Percentiles rank a stretch among this genome's conserved stretches.
phyloP scores from a whole-genome alignment of 2,797 vertebrate genomes.

The Chrosomus eos region DNA sequence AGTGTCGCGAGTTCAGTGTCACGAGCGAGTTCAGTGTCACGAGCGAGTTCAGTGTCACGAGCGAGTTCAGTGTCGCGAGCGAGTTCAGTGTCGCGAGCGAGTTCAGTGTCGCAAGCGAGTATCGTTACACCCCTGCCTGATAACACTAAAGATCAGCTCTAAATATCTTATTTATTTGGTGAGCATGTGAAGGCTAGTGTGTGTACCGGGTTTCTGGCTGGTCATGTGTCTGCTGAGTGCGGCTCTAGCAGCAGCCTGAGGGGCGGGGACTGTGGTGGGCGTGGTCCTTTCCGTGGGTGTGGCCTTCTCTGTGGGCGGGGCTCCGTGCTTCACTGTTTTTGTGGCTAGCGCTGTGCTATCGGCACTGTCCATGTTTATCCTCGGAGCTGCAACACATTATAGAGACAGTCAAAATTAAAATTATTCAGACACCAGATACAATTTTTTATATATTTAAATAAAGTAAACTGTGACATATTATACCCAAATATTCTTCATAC shows the following conservation, averaged over 20 bases:
- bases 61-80: no score
- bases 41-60: no score
- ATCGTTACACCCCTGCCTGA: no score
- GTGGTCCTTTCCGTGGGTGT: conserved; percentile 72
- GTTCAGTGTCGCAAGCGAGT: no score
- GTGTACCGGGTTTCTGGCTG: conserved; percentile 86
- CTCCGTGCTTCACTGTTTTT: conserved; percentile 93
- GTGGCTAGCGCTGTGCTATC: conserved; percentile 93
- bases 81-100: no score
- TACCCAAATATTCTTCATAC: no score
- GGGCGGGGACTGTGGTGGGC: conserved; percentile 82
- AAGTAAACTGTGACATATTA: no score
- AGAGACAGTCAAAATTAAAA: background rate
- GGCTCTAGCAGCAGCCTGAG: conserved; percentile 89
- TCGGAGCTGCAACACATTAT: conserved; percentile 72
- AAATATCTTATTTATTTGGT: background rate
- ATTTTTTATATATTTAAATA: no score
- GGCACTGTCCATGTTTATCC: conserved; percentile 85
- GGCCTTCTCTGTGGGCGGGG: conserved; percentile 77
- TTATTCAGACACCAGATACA: no score
- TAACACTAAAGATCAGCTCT: background rate
- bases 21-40: no score
- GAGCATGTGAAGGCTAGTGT: no score
- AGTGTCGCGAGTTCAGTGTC: no score
- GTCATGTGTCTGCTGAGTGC: conserved; percentile 91